These are phyloP conservation scores for Elegia similella DNA, from an alignment of 2,888 invertebrate species.

Conservation along the genomic window DNA sequence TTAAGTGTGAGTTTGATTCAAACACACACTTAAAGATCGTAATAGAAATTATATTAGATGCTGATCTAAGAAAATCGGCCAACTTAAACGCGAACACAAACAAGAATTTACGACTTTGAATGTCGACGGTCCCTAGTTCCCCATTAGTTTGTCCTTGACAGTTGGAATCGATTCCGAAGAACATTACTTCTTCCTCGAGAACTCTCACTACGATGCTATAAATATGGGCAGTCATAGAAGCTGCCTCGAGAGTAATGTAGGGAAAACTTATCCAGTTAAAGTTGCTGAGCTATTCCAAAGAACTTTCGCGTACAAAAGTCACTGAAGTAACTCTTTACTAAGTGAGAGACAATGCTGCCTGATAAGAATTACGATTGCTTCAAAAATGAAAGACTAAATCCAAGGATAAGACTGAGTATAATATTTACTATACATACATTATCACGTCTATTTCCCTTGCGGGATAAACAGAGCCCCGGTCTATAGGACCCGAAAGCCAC, in stretches of 20 bases:
- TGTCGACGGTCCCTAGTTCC: conserved; percentile 10
- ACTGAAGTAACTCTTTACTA: conserved; percentile 25
- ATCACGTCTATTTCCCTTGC: too few species aligned
- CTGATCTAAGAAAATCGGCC: background rate
- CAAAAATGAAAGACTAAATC: too few species aligned
- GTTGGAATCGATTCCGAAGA: conserved; percentile 36
- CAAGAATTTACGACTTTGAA: background rate
- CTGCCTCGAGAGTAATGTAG: conserved; percentile 44
- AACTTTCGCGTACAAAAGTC: conserved; percentile 35
- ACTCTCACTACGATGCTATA: conserved; percentile 31
- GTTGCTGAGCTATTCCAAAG: conserved; percentile 43
- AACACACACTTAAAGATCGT: background rate
- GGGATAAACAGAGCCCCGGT: too few species aligned
- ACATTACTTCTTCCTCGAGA: conserved; percentile 26
- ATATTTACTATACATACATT: too few species aligned
- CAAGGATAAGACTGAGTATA: too few species aligned
- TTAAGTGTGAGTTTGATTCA: background rate
- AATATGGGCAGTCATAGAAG: conserved; percentile 38
- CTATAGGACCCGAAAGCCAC: too few species aligned
- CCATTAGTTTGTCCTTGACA: conserved; percentile 33
- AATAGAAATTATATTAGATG: background rate
- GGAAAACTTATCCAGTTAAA: conserved; percentile 62
- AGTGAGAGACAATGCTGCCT: too few species aligned
- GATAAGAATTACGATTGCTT: too few species aligned
- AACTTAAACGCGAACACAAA: conserved; percentile 3